phyloP scores from a whole-genome alignment of 1,140 invertebrate species.

The Zaprionus kolodkinae region DNA sequence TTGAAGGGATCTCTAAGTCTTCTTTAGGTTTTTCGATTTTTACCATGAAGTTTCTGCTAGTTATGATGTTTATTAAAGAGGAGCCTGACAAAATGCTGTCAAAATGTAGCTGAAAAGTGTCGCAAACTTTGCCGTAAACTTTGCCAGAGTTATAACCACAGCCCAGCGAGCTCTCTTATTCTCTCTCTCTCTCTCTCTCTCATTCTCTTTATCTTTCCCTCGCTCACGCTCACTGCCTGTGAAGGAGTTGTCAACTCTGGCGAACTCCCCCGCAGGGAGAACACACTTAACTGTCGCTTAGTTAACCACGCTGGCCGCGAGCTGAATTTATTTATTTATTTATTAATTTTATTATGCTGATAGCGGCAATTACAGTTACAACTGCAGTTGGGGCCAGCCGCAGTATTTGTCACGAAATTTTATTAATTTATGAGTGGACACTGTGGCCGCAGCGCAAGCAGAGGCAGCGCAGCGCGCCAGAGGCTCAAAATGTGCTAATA shows the following conservation, averaged over 20 bases:
- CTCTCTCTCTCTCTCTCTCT: background rate
- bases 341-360: slow-evolving; percentile 42
- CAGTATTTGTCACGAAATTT: slow-evolving; percentile 47
- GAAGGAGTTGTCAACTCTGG: background rate
- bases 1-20: background rate
- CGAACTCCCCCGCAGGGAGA: background rate
- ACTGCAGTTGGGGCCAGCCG: slow-evolving; percentile 31
- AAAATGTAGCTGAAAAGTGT: slow-evolving; percentile 9
- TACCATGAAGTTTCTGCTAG: background rate
- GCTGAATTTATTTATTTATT: slow-evolving; percentile 32
- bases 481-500: slow-evolving; percentile 67
- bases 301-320: background rate
- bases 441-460: slow-evolving; percentile 6
- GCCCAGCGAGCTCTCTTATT: background rate
- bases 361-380: slow-evolving; percentile 36
- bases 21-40: background rate
- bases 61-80: slow-evolving; percentile 3
- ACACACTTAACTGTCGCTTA: slow-evolving; percentile 4
- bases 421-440: slow-evolving; percentile 48
- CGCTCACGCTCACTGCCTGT: background rate
- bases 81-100: slow-evolving; percentile 9
- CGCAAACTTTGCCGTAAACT: slow-evolving; percentile 1
- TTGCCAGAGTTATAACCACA: background rate
- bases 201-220: background rate
- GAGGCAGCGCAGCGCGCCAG: slow-evolving; percentile 4